Conservation (phyloP, 2,113 vertebrate species). For the Oceanodroma tethys region DNA sequence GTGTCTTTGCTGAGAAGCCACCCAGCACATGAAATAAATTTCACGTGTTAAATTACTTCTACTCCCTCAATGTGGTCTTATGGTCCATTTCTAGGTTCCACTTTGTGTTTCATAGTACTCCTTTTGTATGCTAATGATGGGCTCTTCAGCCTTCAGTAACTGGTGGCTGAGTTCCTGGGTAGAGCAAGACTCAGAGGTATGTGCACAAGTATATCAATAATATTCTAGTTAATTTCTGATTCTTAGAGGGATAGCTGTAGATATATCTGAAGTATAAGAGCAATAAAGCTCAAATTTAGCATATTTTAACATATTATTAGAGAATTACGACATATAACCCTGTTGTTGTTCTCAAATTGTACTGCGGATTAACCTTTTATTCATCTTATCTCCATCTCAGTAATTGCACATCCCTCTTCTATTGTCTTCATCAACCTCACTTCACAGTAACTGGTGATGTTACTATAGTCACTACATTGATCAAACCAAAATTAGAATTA, state of each 20-base stretch:
- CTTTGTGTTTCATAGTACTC: conserved; percentile 45
- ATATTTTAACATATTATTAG: neutral
- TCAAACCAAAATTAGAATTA: neutral
- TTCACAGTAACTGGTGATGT: neutral
- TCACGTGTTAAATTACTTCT: neutral
- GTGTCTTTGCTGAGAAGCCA: neutral
- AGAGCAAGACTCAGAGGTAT: conserved; percentile 75
- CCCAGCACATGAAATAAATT: neutral
- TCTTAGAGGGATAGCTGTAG: neutral
- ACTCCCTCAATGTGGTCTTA: neutral
- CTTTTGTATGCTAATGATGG: conserved; percentile 72
- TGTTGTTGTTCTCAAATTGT: neutral
- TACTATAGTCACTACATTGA: neutral
- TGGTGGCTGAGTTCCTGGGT: conserved; percentile 86
- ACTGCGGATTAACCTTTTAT: neutral
- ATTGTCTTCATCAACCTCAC: neutral
- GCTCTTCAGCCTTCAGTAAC: conserved; percentile 76
- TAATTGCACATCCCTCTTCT: neutral
- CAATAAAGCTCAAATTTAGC: neutral
- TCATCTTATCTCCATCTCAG: neutral
- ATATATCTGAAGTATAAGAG: neutral
- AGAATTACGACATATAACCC: neutral
- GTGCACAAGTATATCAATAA: neutral
- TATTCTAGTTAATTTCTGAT: neutral
- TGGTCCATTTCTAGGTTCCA: conserved; percentile 70